Conservation (phyloP, 1,140 invertebrate genomes). For the Cydia amplana region DNA sequence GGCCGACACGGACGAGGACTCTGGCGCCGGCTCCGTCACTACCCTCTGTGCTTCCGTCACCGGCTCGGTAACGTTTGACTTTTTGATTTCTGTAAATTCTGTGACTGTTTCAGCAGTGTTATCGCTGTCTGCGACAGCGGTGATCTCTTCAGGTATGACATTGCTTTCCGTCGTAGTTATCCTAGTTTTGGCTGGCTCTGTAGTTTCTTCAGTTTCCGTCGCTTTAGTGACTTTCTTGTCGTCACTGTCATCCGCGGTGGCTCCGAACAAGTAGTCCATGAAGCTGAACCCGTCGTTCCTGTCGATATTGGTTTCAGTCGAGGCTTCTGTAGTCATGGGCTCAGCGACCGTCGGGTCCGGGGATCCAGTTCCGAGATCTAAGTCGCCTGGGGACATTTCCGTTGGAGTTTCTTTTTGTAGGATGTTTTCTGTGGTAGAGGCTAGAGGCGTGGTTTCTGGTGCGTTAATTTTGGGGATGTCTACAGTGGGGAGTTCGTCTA, state of each 20-base stretch:
- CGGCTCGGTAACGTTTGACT: constrained; percentile 38
- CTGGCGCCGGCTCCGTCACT: constrained; percentile 40
- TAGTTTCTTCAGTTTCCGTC: constrained; percentile 38
- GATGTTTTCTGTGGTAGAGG: constrained; percentile 28
- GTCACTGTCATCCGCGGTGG: constrained; percentile 44
- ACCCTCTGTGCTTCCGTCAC: constrained; percentile 50
- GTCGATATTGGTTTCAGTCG: constrained; percentile 45
- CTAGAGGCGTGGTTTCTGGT: constrained; percentile 36
- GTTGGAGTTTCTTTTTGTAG: constrained; percentile 45
- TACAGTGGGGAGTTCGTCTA: constrained; percentile 54
- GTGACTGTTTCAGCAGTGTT: constrained; percentile 38
- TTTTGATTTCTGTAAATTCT: constrained; percentile 46
- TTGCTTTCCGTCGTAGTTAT: constrained; percentile 61
- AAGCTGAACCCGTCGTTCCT: constrained; percentile 66
- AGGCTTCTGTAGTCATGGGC: constrained; percentile 43
- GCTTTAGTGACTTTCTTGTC: constrained; percentile 35
- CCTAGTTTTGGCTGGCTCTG: constrained; percentile 49
- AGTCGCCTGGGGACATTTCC: constrained; percentile 56
- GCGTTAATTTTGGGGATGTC: constrained; percentile 60
- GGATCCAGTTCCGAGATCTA: constrained; percentile 72
- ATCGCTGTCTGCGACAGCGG: constrained; percentile 43
- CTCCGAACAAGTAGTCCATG: constrained; percentile 73
- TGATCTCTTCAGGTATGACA: constrained; percentile 71
- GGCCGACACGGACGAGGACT: constrained; percentile 66
- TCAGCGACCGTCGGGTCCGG: constrained; percentile 65